Conservation (phyloP, 2,888 invertebrate species). For the Sphaeridia pumilis region DNA sequence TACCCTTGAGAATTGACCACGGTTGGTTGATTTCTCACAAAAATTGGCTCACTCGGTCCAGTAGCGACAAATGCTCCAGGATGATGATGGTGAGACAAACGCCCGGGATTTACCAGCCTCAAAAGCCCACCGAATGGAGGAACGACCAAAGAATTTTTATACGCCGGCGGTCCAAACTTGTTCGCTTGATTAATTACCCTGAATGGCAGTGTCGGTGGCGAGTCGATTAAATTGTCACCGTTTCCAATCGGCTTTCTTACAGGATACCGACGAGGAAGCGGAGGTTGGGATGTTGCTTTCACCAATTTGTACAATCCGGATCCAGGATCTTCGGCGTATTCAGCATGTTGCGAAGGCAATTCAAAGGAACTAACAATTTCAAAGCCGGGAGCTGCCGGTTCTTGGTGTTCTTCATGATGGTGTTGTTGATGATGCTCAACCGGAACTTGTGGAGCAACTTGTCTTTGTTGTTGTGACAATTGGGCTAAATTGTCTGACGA, state of each 20-base stretch:
- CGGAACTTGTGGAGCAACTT: neutral
- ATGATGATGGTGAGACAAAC: too few relatives aligned
- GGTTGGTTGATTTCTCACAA: neutral
- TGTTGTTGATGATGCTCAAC: neutral
- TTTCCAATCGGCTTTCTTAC: too few relatives aligned
- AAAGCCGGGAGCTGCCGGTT: neutral
- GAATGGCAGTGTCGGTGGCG: too few relatives aligned
- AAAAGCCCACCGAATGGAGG: too few relatives aligned
- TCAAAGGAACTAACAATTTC: constrained; percentile 12
- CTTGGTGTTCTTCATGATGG: neutral
- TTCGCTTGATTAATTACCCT: neutral
- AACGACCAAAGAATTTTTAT: too few relatives aligned
- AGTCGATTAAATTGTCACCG: too few relatives aligned
- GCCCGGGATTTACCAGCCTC: too few relatives aligned
- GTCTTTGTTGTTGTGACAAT: neutral
- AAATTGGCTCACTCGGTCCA: too few relatives aligned
- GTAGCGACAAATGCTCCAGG: too few relatives aligned
- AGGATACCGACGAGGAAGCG: neutral
- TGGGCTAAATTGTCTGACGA: too few relatives aligned
- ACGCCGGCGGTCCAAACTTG: neutral
- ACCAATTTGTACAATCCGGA: neutral
- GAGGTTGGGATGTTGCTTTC: neutral
- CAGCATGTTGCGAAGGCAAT: constrained; percentile 7
- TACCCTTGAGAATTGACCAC: constrained; percentile 1
- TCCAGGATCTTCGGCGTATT: constrained; percentile 5